phyloP scores from a whole-genome alignment of 2,113 vertebrate species.

The Elephantulus edwardii region DNA sequence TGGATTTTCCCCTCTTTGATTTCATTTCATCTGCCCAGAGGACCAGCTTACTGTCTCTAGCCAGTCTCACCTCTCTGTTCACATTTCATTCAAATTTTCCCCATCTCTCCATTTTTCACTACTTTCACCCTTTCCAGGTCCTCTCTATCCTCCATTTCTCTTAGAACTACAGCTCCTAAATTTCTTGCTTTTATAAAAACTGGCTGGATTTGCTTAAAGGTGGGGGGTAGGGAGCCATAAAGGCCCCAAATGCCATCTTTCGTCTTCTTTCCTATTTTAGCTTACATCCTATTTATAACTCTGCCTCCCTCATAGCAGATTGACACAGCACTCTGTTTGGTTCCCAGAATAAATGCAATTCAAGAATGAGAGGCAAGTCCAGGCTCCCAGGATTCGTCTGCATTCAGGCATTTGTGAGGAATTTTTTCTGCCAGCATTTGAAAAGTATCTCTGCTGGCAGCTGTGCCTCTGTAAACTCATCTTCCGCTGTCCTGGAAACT shows the following conservation, averaged over 20 bases:
- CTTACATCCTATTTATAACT: constrained; percentile 73
- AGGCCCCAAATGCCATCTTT: constrained; percentile 74
- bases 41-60: constrained; percentile 56
- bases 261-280: constrained; percentile 79
- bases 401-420: constrained; percentile 37
- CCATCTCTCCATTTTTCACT: background rate
- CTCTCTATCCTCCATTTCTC: constrained; percentile 66
- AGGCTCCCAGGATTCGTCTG: constrained; percentile 55
- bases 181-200: constrained; percentile 69
- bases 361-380: constrained; percentile 59
- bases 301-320: constrained; percentile 66
- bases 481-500: constrained; percentile 16
- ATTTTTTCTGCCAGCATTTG: constrained; percentile 11
- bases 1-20: constrained; percentile 66
- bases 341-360: constrained; percentile 66
- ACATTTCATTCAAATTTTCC: constrained; percentile 39
- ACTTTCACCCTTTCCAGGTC: constrained; percentile 58
- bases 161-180: constrained; percentile 52
- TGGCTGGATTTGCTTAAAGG: constrained; percentile 49
- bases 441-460: constrained; percentile 19
- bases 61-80: constrained; percentile 33
- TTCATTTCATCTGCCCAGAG: constrained; percentile 51
- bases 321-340: constrained; percentile 65
- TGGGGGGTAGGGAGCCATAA: constrained; percentile 37
- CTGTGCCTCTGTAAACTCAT: background rate